phyloP scores from a whole-genome alignment of 2,888 invertebrate species.

The Cheilosia urbana region DNA sequence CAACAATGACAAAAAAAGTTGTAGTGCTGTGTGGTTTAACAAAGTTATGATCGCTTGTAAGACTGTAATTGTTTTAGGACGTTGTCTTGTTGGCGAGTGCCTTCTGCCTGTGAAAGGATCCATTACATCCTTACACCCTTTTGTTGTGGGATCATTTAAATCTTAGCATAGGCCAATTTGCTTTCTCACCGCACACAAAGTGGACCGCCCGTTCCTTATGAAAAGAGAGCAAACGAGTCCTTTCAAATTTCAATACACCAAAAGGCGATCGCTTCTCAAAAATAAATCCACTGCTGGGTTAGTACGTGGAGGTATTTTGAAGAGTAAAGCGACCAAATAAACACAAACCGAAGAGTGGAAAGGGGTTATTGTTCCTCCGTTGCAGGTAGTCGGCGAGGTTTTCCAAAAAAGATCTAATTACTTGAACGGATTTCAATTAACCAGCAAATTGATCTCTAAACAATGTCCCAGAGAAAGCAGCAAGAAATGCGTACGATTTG shows the following conservation, averaged over 20 bases:
- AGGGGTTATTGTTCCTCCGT: not conserved
- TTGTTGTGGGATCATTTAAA: slow-evolving; percentile 73
- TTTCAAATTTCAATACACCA: too few relatives aligned
- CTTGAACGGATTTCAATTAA: slow-evolving; percentile 71
- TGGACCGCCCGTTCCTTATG: slow-evolving; percentile 56
- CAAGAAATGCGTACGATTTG: not conserved
- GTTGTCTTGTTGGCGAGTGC: slow-evolving; percentile 24
- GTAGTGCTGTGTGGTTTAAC: not conserved
- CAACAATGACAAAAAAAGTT: not conserved
- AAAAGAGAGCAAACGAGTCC: slow-evolving; percentile 26
- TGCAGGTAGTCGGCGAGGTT: slow-evolving; percentile 9
- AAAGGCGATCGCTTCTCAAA: not conserved
- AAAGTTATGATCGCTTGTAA: slow-evolving; percentile 26
- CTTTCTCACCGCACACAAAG: slow-evolving; percentile 65
- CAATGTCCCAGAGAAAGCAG: slow-evolving; percentile 12
- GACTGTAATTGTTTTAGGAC: slow-evolving; percentile 48
- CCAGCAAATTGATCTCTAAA: slow-evolving; percentile 64
- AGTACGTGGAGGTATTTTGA: too few relatives aligned
- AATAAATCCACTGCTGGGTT: not conserved
- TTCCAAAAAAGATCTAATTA: slow-evolving; percentile 53
- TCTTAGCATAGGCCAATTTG: slow-evolving; percentile 69
- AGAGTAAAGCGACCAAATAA: too few relatives aligned
- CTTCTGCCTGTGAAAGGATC: slow-evolving; percentile 54
- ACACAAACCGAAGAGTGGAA: too few relatives aligned
- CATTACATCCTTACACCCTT: slow-evolving; percentile 67